Evolutionary conservation across 2,888 invertebrate species (phyloP).

Genomic region (Palloptera scutellata): DNA sequence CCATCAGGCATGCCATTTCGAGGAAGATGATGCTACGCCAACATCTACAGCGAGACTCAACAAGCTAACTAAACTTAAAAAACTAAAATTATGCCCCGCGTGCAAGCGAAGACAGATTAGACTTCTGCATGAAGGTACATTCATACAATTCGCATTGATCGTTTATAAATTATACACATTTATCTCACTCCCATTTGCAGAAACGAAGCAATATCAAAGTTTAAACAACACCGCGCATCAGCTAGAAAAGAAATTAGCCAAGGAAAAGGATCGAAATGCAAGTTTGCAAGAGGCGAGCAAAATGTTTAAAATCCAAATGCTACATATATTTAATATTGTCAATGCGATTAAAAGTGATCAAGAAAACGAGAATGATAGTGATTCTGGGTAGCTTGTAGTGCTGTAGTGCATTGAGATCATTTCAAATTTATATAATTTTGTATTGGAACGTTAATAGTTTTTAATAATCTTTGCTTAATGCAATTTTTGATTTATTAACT

Average conservation of each 20-base stretch:
- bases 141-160: too few relatives aligned
- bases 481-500: too few relatives aligned
- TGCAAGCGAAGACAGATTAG: slow-evolving; percentile 39
- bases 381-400: neutral
- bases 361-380: slow-evolving; percentile 23
- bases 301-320: slow-evolving; percentile 49
- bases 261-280: slow-evolving; percentile 44
- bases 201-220: slow-evolving; percentile 29
- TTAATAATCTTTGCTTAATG: too few relatives aligned
- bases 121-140: slow-evolving; percentile 37
- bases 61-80: slow-evolving; percentile 4
- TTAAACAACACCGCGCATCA: slow-evolving; percentile 41
- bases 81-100: slow-evolving; percentile 38
- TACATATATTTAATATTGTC: slow-evolving; percentile 47
- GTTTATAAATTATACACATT: too few relatives aligned
- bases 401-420: neutral
- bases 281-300: slow-evolving; percentile 45
- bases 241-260: slow-evolving; percentile 41
- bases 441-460: neutral
- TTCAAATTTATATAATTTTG: too few relatives aligned
- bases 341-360: slow-evolving; percentile 46
- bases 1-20: slow-evolving; percentile 48
- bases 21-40: slow-evolving; percentile 31
- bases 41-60: slow-evolving; percentile 28
- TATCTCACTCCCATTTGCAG: slow-evolving; percentile 18